Base-by-base conservation (phyloP, 2,888 invertebrate genomes). In the Brenthis hecate region DNA sequence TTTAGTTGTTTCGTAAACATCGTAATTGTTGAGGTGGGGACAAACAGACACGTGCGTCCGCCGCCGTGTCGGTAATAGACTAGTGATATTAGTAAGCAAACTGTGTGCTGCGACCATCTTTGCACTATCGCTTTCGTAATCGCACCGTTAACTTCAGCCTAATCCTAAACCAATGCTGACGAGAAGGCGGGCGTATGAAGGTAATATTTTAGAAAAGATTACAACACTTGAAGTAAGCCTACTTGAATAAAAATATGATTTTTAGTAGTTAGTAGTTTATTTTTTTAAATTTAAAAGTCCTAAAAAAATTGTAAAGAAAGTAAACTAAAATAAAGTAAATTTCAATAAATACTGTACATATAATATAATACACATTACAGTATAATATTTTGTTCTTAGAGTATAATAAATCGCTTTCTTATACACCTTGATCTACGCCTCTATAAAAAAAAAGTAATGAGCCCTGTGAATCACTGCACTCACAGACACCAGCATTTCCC, bases 121-220 rank as follows among this genome's bases (percentile, higher is more conserved):
- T 77, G 76, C 79, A 79, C 79, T 87, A 85, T 85, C 85, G 81
- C 81, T 87, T 82, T 86, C 84, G 83, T 85, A 85, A 87, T 80
- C 78, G 80, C 80, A 82, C 81, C 82, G 83, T 85, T 81, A 83
- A 77, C 71, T 68, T 47, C 64, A 65, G 56, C 68, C 69, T 71
- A 70, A 72, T 72, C 72, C 66, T 61, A 57, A 66, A 56, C 64
- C 68, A 56, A 60, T 63, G 51, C 56, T 14, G 43, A 56, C n/a
- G 56, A 56, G 53, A 56, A 57, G 68, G 60, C 69, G 64, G 53
- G 23, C 13, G 13, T 13, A 48, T 47, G 28, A 47, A n/a, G 11
- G 14, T 51, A 60, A 6, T 28, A 54, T 53, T 13, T 56, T 55
- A 28, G 6, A 56, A 16, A 16, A 47, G 1, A 13, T 3, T 47